Base-by-base conservation (phyloP, 2,797 vertebrate species). In the Amniataba percoides region DNA sequence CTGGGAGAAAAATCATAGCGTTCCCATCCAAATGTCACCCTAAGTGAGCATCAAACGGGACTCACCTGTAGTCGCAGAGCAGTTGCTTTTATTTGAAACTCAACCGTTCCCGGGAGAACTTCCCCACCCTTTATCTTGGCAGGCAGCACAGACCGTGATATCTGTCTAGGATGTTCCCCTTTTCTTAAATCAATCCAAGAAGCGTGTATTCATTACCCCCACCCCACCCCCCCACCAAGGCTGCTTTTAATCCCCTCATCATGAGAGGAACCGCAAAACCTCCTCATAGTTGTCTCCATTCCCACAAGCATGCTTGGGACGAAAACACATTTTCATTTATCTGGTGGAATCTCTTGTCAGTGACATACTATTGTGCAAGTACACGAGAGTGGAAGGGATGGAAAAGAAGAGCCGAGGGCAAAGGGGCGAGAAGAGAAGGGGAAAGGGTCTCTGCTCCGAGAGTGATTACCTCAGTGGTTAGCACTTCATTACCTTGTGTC, bases 401-500 rank as follows among this genome's bases (percentile, higher is more conserved):
- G 25, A 51, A 59, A 51, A 71, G 67, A 76, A 77, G 18, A 34
- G 16, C 16, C 45, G 3, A 25, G 67, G 56, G 84, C 52, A 77
- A 46, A 73, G 43, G 79, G 75, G 80, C 46, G 68, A 73, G 45
- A 81, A 56, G 70, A 40, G 43, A 72, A 70, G 76, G 67, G 82
- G 55, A 83, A 76, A 71, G 77, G 87, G 87, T 90, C 75, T 9
- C 63, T 46, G 68, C 72, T 86, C 74, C 5, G 36, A 80, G 84
- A 82, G 74, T 61, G 83, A 94, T 92, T 91, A 94, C 86, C 88
- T 94, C 91, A 92, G 88, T 79, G 87, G 89, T 93, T 93, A 92
- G 88, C 93, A 93, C 93, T 95, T 94, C 91, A 92, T 95, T 93
- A 94, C 86, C 89, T 85, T 80, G 82, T 79, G 87, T 87, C 88